phyloP scores from a whole-genome alignment of 2,113 vertebrate genomes.

The Chionodraco myersi region DNA sequence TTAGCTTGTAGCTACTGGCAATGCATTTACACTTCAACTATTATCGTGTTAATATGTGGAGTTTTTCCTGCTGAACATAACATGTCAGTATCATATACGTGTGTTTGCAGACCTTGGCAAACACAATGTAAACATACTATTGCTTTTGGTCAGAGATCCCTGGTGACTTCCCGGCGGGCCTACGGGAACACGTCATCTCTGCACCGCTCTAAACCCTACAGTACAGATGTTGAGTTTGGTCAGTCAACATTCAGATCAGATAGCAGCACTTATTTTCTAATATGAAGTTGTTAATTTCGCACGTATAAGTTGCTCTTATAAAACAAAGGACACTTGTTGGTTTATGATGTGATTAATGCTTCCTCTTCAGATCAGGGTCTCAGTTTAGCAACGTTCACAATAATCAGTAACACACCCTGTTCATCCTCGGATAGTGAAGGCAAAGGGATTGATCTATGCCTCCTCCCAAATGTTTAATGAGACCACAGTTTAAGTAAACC shows the following conservation, averaged over 20 bases:
- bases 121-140: too few relatives aligned
- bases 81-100: too few relatives aligned
- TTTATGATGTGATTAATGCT: constrained; percentile 49
- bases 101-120: too few relatives aligned
- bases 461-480: not conserved
- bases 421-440: not conserved
- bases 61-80: too few relatives aligned
- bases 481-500: not conserved
- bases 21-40: too few relatives aligned
- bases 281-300: not conserved
- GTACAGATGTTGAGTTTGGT: not conserved
- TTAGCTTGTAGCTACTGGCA: too few relatives aligned
- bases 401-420: constrained; percentile 20
- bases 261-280: not conserved
- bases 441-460: not conserved
- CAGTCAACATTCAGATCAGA: not conserved
- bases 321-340: constrained; percentile 11
- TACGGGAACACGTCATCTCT: too few relatives aligned
- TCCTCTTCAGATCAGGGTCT: constrained; percentile 57
- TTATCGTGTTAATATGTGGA: too few relatives aligned
- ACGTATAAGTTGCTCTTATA: not conserved
- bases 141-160: too few relatives aligned
- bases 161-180: too few relatives aligned
- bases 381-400: constrained; percentile 61
- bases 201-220: too few relatives aligned